phyloP scores from a whole-genome alignment of 2,888 invertebrate species.

The Cephus spinipes region DNA sequence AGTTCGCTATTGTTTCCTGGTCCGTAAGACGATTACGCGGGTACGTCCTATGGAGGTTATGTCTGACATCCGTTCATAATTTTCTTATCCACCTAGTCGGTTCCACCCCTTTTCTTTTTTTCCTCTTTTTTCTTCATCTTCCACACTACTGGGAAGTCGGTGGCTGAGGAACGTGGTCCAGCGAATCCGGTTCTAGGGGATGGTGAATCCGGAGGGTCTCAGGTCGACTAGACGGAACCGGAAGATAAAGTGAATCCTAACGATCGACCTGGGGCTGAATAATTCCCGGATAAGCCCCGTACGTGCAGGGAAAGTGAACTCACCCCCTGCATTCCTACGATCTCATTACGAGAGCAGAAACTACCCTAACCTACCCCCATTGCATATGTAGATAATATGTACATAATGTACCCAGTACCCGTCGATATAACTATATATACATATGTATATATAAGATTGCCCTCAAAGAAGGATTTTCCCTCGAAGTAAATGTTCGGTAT shows the following conservation, averaged over 20 bases:
- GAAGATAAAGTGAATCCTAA: slow-evolving; percentile 55
- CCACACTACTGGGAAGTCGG: not conserved
- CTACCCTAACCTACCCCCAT: not conserved
- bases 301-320: slow-evolving; percentile 48
- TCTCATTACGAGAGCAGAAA: slow-evolving; percentile 31
- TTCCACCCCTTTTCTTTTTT: not conserved
- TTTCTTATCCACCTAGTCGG: not conserved
- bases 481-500: too few relatives aligned
- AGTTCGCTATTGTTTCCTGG: not conserved
- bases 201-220: not conserved
- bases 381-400: not conserved
- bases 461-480: too few relatives aligned
- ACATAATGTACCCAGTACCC: not conserved
- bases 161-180: not conserved
- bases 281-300: slow-evolving; percentile 51
- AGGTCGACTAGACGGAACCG: slow-evolving; percentile 16
- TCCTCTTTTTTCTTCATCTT: not conserved
- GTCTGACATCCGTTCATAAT: not conserved
- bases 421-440: not conserved
- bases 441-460: not conserved
- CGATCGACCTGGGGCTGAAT: slow-evolving; percentile 52
- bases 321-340: slow-evolving; percentile 39
- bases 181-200: not conserved
- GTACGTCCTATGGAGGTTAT: not conserved
- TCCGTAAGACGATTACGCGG: not conserved